Percentiles rank a stretch among this genome's conserved stretches.
These are phyloP conservation scores for Vultur gryphus DNA, from an alignment of 2,797 vertebrate genomes.

Conservation along the genomic window DNA sequence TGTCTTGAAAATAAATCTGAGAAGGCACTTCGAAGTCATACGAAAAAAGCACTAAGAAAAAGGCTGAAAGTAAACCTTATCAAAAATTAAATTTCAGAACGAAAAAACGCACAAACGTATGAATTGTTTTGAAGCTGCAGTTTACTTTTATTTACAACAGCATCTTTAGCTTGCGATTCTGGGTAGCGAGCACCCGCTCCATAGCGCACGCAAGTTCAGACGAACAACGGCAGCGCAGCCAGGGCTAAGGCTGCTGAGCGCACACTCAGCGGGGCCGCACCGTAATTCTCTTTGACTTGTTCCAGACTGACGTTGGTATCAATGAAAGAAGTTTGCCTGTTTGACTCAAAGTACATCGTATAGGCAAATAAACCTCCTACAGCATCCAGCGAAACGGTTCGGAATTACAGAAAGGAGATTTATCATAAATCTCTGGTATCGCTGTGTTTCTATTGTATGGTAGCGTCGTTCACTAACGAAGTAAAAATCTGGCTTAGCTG, in stretches of 20 bases:
- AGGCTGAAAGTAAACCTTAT: neutral
- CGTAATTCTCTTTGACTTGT: neutral
- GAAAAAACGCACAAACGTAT: neutral
- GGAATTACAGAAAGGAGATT: neutral
- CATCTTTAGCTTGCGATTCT: neutral
- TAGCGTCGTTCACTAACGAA: accelerated
- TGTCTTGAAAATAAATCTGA: neutral
- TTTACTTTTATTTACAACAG: neutral
- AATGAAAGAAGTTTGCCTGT: neutral
- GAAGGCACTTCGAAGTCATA: neutral
- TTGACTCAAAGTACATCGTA: neutral
- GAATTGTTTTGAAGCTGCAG: neutral
- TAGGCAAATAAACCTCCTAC: neutral
- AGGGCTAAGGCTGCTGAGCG: no score
- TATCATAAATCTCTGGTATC: neutral
- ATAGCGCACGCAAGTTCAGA: accelerated
- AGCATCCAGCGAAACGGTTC: neutral
- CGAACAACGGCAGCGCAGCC: no score
- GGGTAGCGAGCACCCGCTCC: neutral
- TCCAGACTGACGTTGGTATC: neutral
- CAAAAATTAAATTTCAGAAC: neutral
- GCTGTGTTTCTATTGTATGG: neutral
- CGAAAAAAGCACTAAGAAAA: neutral
- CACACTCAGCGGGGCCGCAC: neutral
- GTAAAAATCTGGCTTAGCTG: neutral